A percentile compares a stretch with the other conserved stretches of the same genome.
Conservation (phyloP, 2,113 vertebrate species). For the Oncorhynchus kisutch region DNA sequence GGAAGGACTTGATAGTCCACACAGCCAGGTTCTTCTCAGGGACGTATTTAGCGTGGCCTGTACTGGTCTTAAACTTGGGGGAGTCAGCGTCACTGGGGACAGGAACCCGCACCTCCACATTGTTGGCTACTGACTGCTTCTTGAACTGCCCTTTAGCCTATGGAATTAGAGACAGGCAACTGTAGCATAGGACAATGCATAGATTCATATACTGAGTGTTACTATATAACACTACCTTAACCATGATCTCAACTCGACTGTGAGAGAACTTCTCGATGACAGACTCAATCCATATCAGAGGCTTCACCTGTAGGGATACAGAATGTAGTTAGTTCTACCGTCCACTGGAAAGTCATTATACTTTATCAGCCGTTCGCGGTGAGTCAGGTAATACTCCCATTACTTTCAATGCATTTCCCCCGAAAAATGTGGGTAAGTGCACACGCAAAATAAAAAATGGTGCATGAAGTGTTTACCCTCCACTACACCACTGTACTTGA, state of each 20-base stretch:
- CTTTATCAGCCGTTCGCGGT: neutral
- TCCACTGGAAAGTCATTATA: neutral
- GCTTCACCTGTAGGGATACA: slow-evolving; percentile 80
- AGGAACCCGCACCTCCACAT: slow-evolving; percentile 88
- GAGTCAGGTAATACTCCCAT: too few species aligned
- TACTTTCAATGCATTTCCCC: too few species aligned
- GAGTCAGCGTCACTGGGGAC: slow-evolving; percentile 94
- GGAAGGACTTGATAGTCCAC: slow-evolving; percentile 95
- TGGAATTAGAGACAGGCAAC: slow-evolving; percentile 13
- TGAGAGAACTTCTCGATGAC: slow-evolving; percentile 94
- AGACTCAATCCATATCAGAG: slow-evolving; percentile 94
- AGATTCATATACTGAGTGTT: neutral
- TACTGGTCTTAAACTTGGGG: slow-evolving; percentile 91
- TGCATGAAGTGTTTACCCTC: too few species aligned
- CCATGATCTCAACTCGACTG: slow-evolving; percentile 92
- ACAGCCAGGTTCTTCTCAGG: slow-evolving; percentile 88
- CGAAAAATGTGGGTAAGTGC: too few species aligned
- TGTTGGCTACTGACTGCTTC: slow-evolving; percentile 93
- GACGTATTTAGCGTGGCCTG: slow-evolving; percentile 84
- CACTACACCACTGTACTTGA: too few species aligned
- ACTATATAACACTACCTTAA: slow-evolving; percentile 76
- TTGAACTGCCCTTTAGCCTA: slow-evolving; percentile 97
- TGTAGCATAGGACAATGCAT: neutral
- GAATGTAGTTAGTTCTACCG: neutral
- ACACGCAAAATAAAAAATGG: too few species aligned